Evolutionary conservation across 2,113 vertebrate species (phyloP), one percentile per base, ranked within the genome.

Genomic region (Myotis yumanensis): DNA sequence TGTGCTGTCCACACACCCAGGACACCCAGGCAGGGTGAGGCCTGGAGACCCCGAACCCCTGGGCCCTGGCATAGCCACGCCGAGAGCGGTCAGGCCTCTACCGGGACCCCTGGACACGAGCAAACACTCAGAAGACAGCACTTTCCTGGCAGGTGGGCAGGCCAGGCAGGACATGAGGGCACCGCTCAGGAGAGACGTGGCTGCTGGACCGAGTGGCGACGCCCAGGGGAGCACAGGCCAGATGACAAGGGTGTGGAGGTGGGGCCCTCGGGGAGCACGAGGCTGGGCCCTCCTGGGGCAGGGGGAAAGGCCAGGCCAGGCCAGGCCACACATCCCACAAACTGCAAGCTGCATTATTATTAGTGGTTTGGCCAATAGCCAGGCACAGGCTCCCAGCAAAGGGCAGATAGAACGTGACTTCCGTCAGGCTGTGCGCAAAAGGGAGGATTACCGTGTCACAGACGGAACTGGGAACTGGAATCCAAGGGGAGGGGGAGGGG

Each of bases 341-440:
- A 54, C 85, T 22, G 25, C 11, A 20, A 15, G 79, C 20, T 64
- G 69, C 15, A 17, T 86, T 77, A 57, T 40, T 80, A 86, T 90
- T 89, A 79, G 93, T 48, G 93, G 95, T 89, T 54, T 96, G 94
- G 97, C 95, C 69, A 48, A 46, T 54, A 59, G 96, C 96, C 95
- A 97, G 95, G 57, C 76, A 2, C 32, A 15, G 90, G 66, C 94
- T 88, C 64, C 0, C 11, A 89, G 89, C 14, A 95, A 94, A 91
- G 69, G 72, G 69, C 89, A 94, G 93, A 82, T 71, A 43, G 82
- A 92, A 86, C 22, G 30, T 83, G 93, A 51, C 93, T 75, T 52
- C 52, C 5, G 73, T n/a, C 81, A 62, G 91, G 69, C 43, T 37
- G 66, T 30, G 52, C 32, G 43, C 93, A 20, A 5, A 20, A 64